Percentiles rank a stretch among this genome's conserved stretches.
Conservation (phyloP, 2,113 vertebrate genomes). For the Sakesphorus luctuosus region DNA sequence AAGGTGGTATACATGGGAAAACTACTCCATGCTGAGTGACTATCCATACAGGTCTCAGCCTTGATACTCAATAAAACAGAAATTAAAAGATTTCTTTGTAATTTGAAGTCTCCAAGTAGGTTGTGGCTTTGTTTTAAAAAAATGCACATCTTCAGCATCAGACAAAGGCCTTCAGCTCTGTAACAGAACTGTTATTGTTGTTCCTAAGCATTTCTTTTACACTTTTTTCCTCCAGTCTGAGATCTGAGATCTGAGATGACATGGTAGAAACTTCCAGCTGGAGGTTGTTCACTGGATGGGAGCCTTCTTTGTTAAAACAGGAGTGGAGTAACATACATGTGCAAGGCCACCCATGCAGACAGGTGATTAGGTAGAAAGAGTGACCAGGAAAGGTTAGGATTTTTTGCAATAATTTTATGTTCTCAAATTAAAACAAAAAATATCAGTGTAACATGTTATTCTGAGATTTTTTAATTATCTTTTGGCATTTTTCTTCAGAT, state of each 20-base stretch:
- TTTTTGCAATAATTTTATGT: background rate
- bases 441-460: background rate
- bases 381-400: background rate
- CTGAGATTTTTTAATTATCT: background rate
- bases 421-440: background rate
- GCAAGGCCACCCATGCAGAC: background rate
- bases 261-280: background rate
- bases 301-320: background rate
- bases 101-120: background rate
- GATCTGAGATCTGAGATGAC: background rate
- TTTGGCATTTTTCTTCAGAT: background rate
- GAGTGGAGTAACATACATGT: background rate
- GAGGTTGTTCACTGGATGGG: background rate
- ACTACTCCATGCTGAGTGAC: background rate
- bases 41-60: background rate
- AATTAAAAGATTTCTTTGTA: background rate
- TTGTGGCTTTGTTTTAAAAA: background rate
- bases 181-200: background rate
- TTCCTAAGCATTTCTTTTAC: background rate
- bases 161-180: background rate
- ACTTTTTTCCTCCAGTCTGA: background rate
- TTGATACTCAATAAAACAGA: background rate
- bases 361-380: background rate
- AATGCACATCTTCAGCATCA: background rate
- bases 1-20: constrained; percentile 6